A percentile compares a stretch with the other conserved stretches of the same genome.
phyloP scores from a whole-genome alignment of 1,140 invertebrate species.

The Leptonema lineaticorne region DNA sequence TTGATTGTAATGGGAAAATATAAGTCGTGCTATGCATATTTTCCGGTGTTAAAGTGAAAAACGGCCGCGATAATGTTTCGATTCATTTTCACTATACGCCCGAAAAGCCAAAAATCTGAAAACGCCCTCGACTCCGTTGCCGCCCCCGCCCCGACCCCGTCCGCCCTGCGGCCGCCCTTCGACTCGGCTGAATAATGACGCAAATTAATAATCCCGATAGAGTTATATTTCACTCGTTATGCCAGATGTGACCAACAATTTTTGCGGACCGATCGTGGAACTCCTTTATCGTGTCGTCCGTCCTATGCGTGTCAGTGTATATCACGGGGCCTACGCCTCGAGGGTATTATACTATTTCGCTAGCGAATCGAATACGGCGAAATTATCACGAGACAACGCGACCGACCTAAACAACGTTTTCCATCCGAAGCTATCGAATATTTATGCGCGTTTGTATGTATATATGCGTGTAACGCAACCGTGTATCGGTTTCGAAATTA shows the following conservation, averaged over 20 bases:
- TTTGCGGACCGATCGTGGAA: not conserved
- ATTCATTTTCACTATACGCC: conserved; percentile 4
- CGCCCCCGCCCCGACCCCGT: too few relatives aligned
- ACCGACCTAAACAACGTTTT: too few relatives aligned
- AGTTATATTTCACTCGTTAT: conserved; percentile 11
- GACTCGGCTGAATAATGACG: conserved; percentile 15
- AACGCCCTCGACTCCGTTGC: not conserved
- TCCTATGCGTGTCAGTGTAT: not conserved
- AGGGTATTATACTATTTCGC: not conserved
- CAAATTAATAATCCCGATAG: conserved; percentile 13
- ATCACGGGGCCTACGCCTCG: not conserved
- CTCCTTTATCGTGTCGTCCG: not conserved
- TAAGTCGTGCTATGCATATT: conserved; percentile 9
- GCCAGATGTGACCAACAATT: conserved; percentile 17
- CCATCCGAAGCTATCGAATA: not conserved
- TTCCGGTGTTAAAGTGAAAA: conserved; percentile 1
- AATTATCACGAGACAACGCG: not conserved
- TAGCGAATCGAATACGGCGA: not conserved
- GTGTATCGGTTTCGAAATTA: too few relatives aligned
- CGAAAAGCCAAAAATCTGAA: not conserved
- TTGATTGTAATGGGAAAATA: too few relatives aligned
- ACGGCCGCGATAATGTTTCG: conserved; percentile 7
- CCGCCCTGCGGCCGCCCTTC: too few relatives aligned
- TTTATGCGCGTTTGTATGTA: too few relatives aligned
- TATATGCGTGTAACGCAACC: too few relatives aligned